These are phyloP conservation scores for Megalops atlanticus DNA, from an alignment of 2,113 vertebrate genomes.

Conservation along the genomic window DNA sequence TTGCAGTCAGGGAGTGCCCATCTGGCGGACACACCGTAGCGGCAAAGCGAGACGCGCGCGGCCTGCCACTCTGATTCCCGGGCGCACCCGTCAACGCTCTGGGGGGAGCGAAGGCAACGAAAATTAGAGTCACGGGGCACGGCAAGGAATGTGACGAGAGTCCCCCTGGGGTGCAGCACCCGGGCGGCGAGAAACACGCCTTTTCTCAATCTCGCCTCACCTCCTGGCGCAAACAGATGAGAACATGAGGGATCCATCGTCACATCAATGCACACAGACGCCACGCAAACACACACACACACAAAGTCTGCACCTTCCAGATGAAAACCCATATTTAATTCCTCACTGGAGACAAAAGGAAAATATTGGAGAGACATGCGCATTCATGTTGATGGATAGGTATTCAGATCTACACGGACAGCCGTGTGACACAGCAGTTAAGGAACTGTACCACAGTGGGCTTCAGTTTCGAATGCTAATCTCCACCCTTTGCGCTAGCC, in stretches of 20 bases:
- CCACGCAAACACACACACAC: neutral
- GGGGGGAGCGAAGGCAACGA: no score
- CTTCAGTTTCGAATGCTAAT: no score
- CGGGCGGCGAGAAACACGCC: neutral
- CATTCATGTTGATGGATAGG: no score
- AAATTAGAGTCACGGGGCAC: no score
- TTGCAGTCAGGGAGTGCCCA: no score
- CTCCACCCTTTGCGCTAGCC: no score
- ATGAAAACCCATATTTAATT: neutral
- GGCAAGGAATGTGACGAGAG: neutral
- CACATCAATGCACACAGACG: neutral
- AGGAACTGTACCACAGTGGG: neutral
- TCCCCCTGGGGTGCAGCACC: no score
- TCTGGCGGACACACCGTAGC: neutral
- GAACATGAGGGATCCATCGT: no score
- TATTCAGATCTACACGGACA: no score
- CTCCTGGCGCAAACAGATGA: no score
- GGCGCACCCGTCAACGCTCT: no score
- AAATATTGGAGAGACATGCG: neutral
- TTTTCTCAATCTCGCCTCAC: no score
- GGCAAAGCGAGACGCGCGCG: neutral
- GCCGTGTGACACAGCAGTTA: neutral
- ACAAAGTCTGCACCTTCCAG: neutral
- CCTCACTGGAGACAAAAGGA: neutral
- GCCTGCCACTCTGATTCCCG: neutral